Conservation (phyloP, 1,140 invertebrate species). For the Drosophila kurseongensis region DNA sequence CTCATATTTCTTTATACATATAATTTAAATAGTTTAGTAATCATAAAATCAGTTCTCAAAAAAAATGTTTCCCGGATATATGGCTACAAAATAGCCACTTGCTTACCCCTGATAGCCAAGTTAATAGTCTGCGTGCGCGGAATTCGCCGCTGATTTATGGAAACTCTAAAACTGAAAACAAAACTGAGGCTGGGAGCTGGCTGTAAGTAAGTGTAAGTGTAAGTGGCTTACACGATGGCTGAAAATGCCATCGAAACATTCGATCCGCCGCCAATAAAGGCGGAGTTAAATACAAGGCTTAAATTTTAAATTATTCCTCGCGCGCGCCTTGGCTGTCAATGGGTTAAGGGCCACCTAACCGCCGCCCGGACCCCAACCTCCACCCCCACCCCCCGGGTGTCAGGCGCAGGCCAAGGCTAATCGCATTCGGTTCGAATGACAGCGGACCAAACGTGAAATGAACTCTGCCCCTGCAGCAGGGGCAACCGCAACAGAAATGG, state of each 20-base stretch:
- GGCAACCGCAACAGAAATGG: slow-evolving; percentile 25
- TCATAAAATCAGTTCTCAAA: too few relatives aligned
- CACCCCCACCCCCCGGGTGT: not conserved
- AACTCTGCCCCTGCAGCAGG: slow-evolving; percentile 28
- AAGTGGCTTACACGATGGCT: slow-evolving; percentile 26
- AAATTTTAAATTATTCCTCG: slow-evolving; percentile 12
- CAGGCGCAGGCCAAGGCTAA: slow-evolving; percentile 48
- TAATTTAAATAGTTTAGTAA: too few relatives aligned
- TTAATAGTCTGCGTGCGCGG: slow-evolving; percentile 9
- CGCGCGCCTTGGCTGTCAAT: slow-evolving; percentile 42
- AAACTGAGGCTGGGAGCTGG: not conserved
- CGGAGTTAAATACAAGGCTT: not conserved
- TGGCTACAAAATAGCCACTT: not conserved
- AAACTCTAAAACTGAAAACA: slow-evolving; percentile 14
- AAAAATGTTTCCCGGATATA: not conserved
- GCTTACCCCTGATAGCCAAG: not conserved
- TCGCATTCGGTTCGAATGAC: slow-evolving; percentile 57
- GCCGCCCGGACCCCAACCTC: not conserved
- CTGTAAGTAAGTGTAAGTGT: slow-evolving; percentile 7
- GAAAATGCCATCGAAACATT: not conserved
- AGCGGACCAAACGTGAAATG: slow-evolving; percentile 45
- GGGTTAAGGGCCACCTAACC: slow-evolving; percentile 39
- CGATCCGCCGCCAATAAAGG: not conserved
- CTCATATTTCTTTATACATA: too few relatives aligned
- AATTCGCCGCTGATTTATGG: slow-evolving; percentile 60